These are phyloP conservation scores for Drepana falcataria DNA, from an alignment of 2,888 invertebrate species.

Conservation along the genomic window DNA sequence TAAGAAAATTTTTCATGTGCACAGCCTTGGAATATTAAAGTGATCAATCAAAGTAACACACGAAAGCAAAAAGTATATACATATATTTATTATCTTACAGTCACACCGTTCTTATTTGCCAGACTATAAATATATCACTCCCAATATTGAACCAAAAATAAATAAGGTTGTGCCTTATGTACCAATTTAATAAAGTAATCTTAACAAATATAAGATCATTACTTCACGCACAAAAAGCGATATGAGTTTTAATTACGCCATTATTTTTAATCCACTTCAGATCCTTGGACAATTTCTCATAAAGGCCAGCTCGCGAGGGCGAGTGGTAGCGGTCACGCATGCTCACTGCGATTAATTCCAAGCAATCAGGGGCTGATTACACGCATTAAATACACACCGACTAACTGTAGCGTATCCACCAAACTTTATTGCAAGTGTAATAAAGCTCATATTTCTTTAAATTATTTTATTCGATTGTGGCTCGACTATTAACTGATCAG, in stretches of 20 bases:
- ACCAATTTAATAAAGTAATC: slow-evolving; percentile 29
- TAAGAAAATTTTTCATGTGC: too few relatives aligned
- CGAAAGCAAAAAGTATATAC: too few relatives aligned
- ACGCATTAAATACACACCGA: slow-evolving; percentile 66
- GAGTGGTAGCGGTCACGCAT: slow-evolving; percentile 74
- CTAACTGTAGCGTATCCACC: slow-evolving; percentile 27
- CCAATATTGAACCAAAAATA: neutral
- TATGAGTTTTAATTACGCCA: slow-evolving; percentile 69
- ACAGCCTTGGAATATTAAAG: too few relatives aligned
- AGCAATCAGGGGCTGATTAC: slow-evolving; percentile 76
- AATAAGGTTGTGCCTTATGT: slow-evolving; percentile 7
- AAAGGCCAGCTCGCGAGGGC: slow-evolving; percentile 45
- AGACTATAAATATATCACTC: neutral
- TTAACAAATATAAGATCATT: slow-evolving; percentile 37
- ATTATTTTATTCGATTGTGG: neutral
- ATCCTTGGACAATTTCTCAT: slow-evolving; percentile 61
- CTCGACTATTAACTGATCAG: slow-evolving; percentile 12
- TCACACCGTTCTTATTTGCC: neutral
- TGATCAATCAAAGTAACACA: too few relatives aligned
- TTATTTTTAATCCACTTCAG: slow-evolving; percentile 68
- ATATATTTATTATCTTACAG: too few relatives aligned
- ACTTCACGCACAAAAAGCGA: slow-evolving; percentile 45
- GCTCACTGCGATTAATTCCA: slow-evolving; percentile 72
- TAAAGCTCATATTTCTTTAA: slow-evolving; percentile 29
- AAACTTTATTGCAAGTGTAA: slow-evolving; percentile 22